Evolutionary conservation across 2,113 vertebrate species (phyloP).

Genomic region (Vulpes lagopus): DNA sequence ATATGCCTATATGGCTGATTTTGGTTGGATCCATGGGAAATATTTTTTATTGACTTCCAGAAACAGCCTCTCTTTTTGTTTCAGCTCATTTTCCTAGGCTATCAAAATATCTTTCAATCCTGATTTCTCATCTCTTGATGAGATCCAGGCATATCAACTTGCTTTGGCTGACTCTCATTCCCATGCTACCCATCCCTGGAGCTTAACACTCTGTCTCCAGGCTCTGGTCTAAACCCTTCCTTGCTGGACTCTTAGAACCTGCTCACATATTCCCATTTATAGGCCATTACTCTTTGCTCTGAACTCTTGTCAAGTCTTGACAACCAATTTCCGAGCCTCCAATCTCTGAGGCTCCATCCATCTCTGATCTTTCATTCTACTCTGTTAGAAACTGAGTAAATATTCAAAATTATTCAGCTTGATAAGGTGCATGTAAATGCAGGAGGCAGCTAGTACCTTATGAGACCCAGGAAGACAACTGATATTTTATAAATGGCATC

Average conservation of each 20-base stretch:
- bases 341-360: neutral
- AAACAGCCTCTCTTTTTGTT: conserved; percentile 28
- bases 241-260: conserved; percentile 7
- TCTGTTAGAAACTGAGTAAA: conserved; percentile 49
- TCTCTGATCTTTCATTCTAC: conserved; percentile 11
- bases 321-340: neutral
- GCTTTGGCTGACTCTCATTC: neutral
- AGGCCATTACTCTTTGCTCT: conserved; percentile 17
- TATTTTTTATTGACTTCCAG: conserved; percentile 48
- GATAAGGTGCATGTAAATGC: neutral
- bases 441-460: neutral
- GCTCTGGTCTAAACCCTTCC: neutral
- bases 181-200: neutral
- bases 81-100: conserved; percentile 16
- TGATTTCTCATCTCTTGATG: neutral
- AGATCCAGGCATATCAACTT: neutral
- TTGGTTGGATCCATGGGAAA: conserved; percentile 16
- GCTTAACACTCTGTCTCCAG: neutral
- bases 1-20: neutral
- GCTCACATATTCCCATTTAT: neutral
- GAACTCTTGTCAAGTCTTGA: neutral
- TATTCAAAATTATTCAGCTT: conserved; percentile 3
- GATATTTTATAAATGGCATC: conserved; percentile 29
- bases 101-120: conserved; percentile 49
- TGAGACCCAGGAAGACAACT: conserved; percentile 3